Percentiles rank a stretch among this genome's conserved stretches.
Evolutionary conservation across 2,113 vertebrate species (phyloP).

Genomic region (Chelonoidis abingdonii): DNA sequence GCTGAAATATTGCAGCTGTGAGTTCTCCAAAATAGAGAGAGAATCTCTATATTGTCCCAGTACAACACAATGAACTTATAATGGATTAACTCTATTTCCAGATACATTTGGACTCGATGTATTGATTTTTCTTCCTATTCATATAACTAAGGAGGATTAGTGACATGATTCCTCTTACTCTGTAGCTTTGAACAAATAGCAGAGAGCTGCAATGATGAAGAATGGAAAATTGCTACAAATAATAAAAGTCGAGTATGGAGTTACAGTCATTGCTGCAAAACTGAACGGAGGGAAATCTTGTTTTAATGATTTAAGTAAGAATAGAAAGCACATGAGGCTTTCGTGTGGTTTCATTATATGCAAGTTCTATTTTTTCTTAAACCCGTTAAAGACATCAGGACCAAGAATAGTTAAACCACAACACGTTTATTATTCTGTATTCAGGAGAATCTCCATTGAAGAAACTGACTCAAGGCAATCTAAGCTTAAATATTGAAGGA

Average conservation of each 20-base stretch:
- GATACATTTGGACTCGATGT: constrained; percentile 59
- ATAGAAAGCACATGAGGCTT: background rate
- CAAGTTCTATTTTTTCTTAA: background rate
- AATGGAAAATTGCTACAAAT: background rate
- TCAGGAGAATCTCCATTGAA: background rate
- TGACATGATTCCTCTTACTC: background rate
- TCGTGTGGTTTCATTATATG: background rate
- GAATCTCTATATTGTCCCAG: constrained; percentile 68
- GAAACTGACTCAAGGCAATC: background rate
- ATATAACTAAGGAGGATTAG: constrained; percentile 3
- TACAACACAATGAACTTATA: constrained; percentile 61
- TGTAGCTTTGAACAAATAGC: background rate
- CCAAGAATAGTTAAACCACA: background rate
- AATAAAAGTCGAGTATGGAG: background rate
- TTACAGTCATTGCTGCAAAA: background rate
- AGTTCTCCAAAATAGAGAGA: constrained; percentile 57
- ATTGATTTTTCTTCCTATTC: constrained; percentile 64
- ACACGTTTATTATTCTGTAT: background rate
- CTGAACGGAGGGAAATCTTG: background rate
- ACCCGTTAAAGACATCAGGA: background rate
- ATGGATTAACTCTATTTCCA: constrained; percentile 68
- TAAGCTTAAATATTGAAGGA: fast-evolving
- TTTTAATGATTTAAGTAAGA: background rate
- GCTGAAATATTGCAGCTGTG: constrained; percentile 67
- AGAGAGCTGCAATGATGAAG: background rate